Conservation (phyloP, 2,888 invertebrate genomes). For the Orthosia cruda region DNA sequence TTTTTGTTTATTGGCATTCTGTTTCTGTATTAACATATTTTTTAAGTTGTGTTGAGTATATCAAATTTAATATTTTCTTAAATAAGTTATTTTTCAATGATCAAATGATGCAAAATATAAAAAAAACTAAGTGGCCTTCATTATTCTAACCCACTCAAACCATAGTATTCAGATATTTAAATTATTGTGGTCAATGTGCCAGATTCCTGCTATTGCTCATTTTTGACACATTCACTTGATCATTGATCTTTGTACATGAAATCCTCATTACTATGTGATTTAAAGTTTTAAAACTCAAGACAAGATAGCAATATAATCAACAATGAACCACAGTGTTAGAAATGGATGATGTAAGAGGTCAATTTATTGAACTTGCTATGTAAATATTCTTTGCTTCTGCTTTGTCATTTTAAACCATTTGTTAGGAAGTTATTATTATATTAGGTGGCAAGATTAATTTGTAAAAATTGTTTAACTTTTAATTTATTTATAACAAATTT, state of each 20-base stretch:
- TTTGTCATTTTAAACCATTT: slow-evolving; percentile 62
- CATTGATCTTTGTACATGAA: slow-evolving; percentile 11
- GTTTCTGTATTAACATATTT: slow-evolving; percentile 39
- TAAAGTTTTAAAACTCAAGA: slow-evolving; percentile 17
- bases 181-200: slow-evolving; percentile 11
- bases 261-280: slow-evolving; percentile 10
- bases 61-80: slow-evolving; percentile 37
- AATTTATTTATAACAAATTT: slow-evolving; percentile 68
- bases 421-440: slow-evolving; percentile 47
- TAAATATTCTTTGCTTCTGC: slow-evolving; percentile 66
- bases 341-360: slow-evolving; percentile 61
- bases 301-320: slow-evolving; percentile 27
- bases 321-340: slow-evolving; percentile 26
- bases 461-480: slow-evolving; percentile 62
- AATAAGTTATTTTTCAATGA: slow-evolving; percentile 24
- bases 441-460: slow-evolving; percentile 64
- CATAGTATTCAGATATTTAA: slow-evolving; percentile 33
- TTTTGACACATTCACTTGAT: slow-evolving; percentile 34
- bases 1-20: slow-evolving; percentile 30
- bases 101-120: slow-evolving; percentile 12
- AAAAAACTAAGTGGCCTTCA: neutral
- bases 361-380: slow-evolving; percentile 66
- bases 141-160: slow-evolving; percentile 18
- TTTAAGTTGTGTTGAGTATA: slow-evolving; percentile 38
- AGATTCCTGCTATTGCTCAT: slow-evolving; percentile 22